Base-by-base conservation (phyloP, 2,888 invertebrate genomes). In the Aphidius colemani region DNA sequence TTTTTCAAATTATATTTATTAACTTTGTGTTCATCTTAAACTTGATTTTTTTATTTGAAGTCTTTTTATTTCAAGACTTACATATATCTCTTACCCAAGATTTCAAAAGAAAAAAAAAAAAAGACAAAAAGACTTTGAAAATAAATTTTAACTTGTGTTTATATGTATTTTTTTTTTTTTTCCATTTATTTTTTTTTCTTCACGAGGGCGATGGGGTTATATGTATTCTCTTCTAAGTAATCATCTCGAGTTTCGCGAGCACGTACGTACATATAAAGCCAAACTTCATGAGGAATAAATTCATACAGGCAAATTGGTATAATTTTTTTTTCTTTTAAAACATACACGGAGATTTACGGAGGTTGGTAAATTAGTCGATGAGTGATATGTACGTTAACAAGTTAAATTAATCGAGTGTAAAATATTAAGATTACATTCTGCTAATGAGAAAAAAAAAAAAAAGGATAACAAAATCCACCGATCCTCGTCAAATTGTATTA, bases 351-450 rank as follows among this genome's bases (percentile, higher is more conserved):
- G 7, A 41, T 46, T 46, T 48, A 53, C 45, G 39, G n/a, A 13
- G 13, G 13, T 18, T 18, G 13, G 11, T 30, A 45, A 46, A 7
- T 53, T 39, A 44, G 43, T 8, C 55, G 13, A 43, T 43, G 43
- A 18, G 53, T 40, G 40, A 55, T 66, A 59, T 61, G 65, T 64
- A 18, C 13, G 13, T 18, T 18, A 18, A 18, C 13, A 18, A 18
- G 62, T 64, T 48, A 67, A 55, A 69, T 70, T 68, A 68, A 70
- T 70, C 69, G 70, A 70, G 61, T 70, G 69, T 70, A 67, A 67
- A 70, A 51, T 62, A 68, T 61, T 61, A 50, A 68, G 65, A 70
- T 70, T 70, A 69, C 69, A 69, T 69, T 68, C 69, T 67, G 69
- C 2, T 18, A 2, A 18, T 18, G 1, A 18, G 2, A 2, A 1